A percentile compares a stretch with the other conserved stretches of the same genome.
Evolutionary conservation across 2,113 vertebrate genomes (phyloP).

Genomic region (Nothoprocta pentlandii): DNA sequence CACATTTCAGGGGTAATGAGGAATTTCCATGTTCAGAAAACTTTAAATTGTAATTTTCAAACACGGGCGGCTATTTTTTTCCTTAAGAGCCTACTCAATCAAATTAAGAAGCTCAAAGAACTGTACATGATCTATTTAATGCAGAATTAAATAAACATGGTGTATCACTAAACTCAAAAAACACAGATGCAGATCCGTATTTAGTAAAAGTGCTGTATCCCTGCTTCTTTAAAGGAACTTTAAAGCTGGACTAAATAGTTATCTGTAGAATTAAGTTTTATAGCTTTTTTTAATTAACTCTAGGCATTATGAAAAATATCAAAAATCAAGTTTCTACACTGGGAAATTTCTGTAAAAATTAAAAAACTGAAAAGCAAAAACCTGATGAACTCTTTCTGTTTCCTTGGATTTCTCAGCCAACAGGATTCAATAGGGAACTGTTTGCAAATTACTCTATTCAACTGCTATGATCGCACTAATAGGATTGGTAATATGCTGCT

Average conservation of each 20-base stretch:
- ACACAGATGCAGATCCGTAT: neutral
- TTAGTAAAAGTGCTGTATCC: neutral
- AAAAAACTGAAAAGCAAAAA: neutral
- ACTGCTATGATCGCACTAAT: neutral
- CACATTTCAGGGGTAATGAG: neutral
- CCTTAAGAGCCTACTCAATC: neutral
- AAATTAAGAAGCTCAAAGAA: conserved; percentile 1
- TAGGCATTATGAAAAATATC: neutral
- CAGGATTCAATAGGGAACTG: neutral
- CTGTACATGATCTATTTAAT: neutral
- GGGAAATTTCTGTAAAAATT: neutral
- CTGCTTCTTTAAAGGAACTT: neutral
- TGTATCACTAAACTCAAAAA: neutral
- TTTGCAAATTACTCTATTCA: neutral
- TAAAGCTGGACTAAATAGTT: neutral
- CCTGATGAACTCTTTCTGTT: neutral
- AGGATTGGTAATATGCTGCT: neutral
- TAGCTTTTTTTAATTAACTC: rapidly evolving
- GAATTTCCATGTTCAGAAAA: conserved; percentile 31
- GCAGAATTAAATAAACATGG: neutral
- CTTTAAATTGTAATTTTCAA: conserved; percentile 18
- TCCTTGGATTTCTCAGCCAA: neutral
- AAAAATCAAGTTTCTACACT: neutral
- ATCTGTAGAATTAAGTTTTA: neutral
- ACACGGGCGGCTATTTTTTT: neutral